Evolutionary conservation across 1,140 invertebrate species (phyloP), one percentile per base, ranked within the genome.

Genomic region (Megathymus violae): DNA sequence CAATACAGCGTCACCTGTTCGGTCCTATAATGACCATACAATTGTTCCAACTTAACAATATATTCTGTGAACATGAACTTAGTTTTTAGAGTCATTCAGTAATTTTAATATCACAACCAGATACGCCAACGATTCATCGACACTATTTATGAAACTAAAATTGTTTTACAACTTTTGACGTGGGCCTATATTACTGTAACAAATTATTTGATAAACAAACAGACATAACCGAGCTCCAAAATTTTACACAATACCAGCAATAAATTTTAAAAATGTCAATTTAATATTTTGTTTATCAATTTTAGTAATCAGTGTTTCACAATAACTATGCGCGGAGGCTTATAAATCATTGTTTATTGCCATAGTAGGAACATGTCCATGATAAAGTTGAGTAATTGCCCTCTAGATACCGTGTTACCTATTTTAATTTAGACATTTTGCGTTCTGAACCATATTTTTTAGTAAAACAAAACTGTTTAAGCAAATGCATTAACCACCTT

Each of bases 231-330:
- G 5, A 22, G 19, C 19, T 22, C 19, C 19, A 22, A 22, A 22
- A 22, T 43, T 43, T 17, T 9, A 9, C 16, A 13, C 9, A 4
- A 46, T 22, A 15, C 40, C 15, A 7, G 9, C 43, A 9, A 46
- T 46, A 46, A 46, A 46, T n/a, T 46, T 46, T 22, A 11, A 46
- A 46, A 46, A 22, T 22, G 17, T 16, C 10, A 47, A 47, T 47
- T 47, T 47, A 47, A 47, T 47, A 47, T 47, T 47, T 47, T 47
- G 44, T 47, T 47, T 47, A 47, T 47, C 44, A 47, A 47, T 47
- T 47, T 47, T 47, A 25, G 44, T 22, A 47, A 47, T 25, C 44
- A 47, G 25, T 47, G 44, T 47, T 47, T 14, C 44, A 47, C 44
- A 47, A 47, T 47, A 47, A 47, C 44, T 47, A 47, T 51, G 48